Conservation (phyloP, 2,888 invertebrate genomes). For the Hydropsyche betteni region DNA sequence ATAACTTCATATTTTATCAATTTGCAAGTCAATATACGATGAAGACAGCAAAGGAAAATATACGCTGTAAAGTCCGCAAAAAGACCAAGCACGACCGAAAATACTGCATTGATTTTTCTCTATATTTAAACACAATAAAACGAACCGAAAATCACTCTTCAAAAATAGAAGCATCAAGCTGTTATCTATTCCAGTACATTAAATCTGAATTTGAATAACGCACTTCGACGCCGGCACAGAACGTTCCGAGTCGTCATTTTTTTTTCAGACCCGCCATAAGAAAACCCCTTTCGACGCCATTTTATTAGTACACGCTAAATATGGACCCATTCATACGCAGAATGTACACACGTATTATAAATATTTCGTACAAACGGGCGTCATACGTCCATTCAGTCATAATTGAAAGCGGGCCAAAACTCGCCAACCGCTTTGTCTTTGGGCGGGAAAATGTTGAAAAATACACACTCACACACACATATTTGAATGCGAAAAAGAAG, state of each 20-base stretch:
- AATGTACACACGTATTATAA: background rate
- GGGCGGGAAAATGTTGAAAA: slow-evolving; percentile 15
- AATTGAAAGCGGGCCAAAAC: slow-evolving; percentile 26
- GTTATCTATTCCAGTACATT: no score
- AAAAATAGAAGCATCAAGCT: no score
- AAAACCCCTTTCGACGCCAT: background rate
- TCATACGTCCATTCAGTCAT: slow-evolving; percentile 32
- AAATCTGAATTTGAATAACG: background rate
- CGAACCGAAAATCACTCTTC: no score
- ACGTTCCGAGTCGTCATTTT: background rate
- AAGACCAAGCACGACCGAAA: no score
- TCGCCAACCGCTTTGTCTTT: no score
- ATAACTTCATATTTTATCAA: no score
- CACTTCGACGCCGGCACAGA: background rate
- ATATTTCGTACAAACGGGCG: slow-evolving; percentile 10
- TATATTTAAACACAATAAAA: no score
- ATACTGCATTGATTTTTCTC: no score
- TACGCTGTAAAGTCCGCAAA: no score
- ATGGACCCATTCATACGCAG: slow-evolving; percentile 13
- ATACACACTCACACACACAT: background rate
- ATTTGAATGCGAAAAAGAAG: no score
- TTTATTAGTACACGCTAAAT: slow-evolving; percentile 3
- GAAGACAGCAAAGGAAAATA: no score
- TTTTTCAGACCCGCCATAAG: slow-evolving; percentile 1
- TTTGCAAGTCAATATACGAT: no score